Conservation (phyloP, 2,797 vertebrate species). For the Nannoperca obscura region DNA sequence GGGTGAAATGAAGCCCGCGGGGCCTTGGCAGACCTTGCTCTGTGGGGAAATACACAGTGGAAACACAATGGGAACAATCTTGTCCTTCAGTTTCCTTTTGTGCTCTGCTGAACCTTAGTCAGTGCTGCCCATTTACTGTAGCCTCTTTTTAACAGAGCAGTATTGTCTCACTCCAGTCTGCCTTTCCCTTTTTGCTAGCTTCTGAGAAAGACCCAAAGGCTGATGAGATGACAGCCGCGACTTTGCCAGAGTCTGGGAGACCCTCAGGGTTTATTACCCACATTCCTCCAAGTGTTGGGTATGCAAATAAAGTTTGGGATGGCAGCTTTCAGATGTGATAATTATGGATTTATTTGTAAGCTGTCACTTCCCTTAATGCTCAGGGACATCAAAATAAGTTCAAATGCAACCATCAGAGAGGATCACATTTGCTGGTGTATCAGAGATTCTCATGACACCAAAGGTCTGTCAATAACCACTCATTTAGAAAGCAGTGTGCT, state of each 20-base stretch:
- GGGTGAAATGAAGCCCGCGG: conserved; percentile 85
- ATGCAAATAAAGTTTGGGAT: conserved; percentile 87
- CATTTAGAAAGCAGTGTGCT: conserved; percentile 85
- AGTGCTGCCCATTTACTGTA: conserved; percentile 79
- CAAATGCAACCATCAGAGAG: conserved; percentile 86
- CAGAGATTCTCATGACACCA: conserved; percentile 81
- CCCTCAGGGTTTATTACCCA: conserved; percentile 84
- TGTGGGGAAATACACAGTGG: conserved; percentile 84
- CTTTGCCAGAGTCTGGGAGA: conserved; percentile 80
- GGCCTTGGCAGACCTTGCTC: conserved; percentile 80
- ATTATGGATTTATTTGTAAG: conserved; percentile 92
- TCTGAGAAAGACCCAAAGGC: conserved; percentile 81
- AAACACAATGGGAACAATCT: conserved; percentile 85
- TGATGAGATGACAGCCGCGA: conserved; percentile 82
- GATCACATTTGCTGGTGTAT: conserved; percentile 85
- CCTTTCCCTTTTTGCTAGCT: conserved; percentile 67
- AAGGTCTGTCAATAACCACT: conserved; percentile 88
- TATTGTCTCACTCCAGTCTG: conserved; percentile 78
- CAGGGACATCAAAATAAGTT: conserved; percentile 90
- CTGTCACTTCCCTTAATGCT: conserved; percentile 90
- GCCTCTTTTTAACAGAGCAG: conserved; percentile 74
- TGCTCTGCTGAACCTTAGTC: conserved; percentile 82
- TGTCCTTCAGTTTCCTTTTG: conserved; percentile 84
- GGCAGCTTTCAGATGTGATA: conserved; percentile 87
- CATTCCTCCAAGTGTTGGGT: conserved; percentile 83